Base-by-base conservation (phyloP, 2,113 vertebrate species). In the Channa maculata region DNA sequence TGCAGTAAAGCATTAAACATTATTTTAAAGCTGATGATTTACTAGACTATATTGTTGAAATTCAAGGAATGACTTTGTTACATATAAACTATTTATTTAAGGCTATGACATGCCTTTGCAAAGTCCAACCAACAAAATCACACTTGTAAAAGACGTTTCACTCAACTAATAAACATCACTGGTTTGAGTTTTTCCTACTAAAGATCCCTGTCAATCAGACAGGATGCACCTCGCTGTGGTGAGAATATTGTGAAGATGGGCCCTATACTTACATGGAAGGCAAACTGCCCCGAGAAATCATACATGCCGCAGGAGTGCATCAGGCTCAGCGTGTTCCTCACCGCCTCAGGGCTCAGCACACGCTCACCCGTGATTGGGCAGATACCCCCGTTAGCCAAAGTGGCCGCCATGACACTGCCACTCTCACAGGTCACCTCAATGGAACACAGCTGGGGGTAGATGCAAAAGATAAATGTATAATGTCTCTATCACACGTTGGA, bases 291-390 rank as follows among this genome's bases (percentile, higher is more conserved):
- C 0, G 97, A 99, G 65, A 99, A 99, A 92, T 99, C 98, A 77
- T 99, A 99, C 98, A 99, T 99, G 93, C 98, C 98, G 71, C 98
- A 99, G 85, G 98, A 99, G 88, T 99, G 98, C 98, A 99, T 99
- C 88, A 99, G 93, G 70, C 98, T 99, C 88, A 99, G 74, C 1
- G 98, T 99, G 86, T 99, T 96, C 71, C 98, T 96, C 75, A 99
- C 98, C 0, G 98, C 95, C 91, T 99, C 98, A 0, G 98, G 97
- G 80, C 95, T 98, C 88, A 99, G 93, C 0, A 99, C 96, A 34
- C 97, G 95, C 77, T 99, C 98, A 0, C 98, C 97, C 45, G 96
- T 97, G 88, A 99, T 99, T 5, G 98, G 98, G 75, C 98, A 99
- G 92, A 98, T 98, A 41, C 98, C 98, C 3, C 98, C 98, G 1